Conservation (phyloP, 2,113 vertebrate genomes). For the Vicugna pacos region DNA sequence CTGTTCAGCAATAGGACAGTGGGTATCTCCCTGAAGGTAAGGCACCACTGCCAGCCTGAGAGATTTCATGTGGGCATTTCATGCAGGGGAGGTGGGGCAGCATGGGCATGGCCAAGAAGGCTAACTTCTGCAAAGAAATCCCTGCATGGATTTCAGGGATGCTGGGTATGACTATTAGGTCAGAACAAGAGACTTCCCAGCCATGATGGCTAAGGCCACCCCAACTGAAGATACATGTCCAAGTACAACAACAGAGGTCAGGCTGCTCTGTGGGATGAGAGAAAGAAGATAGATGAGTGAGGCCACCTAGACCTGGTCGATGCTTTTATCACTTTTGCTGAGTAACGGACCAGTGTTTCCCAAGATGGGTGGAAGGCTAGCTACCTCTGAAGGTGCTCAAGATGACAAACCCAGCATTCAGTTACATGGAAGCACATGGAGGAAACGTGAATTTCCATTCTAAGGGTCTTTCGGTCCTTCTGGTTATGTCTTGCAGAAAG, state of each 20-base stretch:
- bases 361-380: neutral
- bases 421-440: neutral
- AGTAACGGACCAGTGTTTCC: neutral
- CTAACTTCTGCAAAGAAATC: neutral
- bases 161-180: neutral
- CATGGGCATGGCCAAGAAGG: neutral
- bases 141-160: neutral
- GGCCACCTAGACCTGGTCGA: neutral
- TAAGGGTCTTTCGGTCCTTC: neutral
- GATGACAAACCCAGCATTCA: neutral
- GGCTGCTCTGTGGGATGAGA: neutral
- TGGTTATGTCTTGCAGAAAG: neutral
- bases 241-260: neutral
- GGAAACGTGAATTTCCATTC: neutral
- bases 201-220: neutral
- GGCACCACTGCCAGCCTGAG: neutral
- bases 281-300: neutral
- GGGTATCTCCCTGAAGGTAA: conserved; percentile 91
- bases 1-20: conserved; percentile 87
- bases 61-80: neutral
- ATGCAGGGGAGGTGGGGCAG: neutral
- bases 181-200: neutral
- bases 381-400: neutral
- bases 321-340: neutral
- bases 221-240: neutral